These are phyloP conservation scores for Ceratina japonica DNA, from an alignment of 1,140 invertebrate species.

Conservation along the genomic window DNA sequence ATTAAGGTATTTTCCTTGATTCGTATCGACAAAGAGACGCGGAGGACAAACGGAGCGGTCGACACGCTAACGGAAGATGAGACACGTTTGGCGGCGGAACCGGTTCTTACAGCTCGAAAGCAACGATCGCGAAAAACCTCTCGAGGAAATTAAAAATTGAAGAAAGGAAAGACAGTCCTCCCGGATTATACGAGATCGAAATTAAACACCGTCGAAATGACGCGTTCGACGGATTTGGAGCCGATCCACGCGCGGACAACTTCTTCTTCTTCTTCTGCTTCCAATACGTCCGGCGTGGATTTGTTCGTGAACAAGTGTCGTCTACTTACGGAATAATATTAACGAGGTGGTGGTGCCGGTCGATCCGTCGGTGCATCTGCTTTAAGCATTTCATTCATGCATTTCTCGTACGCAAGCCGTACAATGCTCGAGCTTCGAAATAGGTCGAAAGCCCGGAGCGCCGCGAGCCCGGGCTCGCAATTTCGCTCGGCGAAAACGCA, in stretches of 20 bases:
- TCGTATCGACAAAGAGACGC: too few species aligned
- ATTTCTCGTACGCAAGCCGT: constrained; percentile 6
- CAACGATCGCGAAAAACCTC: too few species aligned
- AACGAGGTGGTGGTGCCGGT: background rate
- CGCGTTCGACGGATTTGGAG: background rate
- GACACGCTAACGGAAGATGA: too few species aligned
- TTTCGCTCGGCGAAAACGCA: constrained; percentile 10
- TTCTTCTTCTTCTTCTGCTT: background rate
- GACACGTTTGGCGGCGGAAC: too few species aligned
- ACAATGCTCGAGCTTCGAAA: constrained; percentile 40
- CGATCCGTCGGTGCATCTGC: background rate
- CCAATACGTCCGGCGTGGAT: background rate
- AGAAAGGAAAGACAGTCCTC: too few species aligned
- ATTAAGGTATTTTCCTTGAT: too few species aligned
- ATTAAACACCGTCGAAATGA: background rate
- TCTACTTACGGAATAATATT: background rate
- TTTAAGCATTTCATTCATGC: constrained; percentile 51
- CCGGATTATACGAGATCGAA: too few species aligned
- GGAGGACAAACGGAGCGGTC: too few species aligned
- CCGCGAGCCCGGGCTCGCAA: constrained; percentile 4
- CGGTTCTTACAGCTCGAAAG: too few species aligned
- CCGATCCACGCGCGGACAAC: background rate
- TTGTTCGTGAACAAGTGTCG: background rate
- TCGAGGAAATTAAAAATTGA: too few species aligned
- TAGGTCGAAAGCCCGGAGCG: constrained; percentile 39